These are phyloP conservation scores for Trissoscelio sp. DNA, from an alignment of 2,888 invertebrate species.

Conservation along the genomic window DNA sequence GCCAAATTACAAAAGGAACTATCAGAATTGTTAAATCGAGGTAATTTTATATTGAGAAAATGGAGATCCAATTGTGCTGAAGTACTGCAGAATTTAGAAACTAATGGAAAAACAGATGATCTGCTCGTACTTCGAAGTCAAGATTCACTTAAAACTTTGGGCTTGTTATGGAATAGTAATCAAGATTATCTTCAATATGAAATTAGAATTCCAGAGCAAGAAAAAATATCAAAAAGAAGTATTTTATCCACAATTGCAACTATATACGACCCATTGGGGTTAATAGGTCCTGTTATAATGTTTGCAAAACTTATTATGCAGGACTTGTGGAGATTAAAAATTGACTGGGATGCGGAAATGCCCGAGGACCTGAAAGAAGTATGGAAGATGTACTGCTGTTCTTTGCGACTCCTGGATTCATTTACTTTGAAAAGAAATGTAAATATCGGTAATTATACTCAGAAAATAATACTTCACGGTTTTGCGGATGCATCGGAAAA, in stretches of 20 bases:
- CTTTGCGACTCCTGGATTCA: too few relatives aligned
- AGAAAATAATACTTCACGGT: constrained; percentile 51
- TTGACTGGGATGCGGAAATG: constrained; percentile 50
- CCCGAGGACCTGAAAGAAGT: background rate
- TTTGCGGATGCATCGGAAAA: constrained; percentile 71
- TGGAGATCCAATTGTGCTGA: constrained; percentile 14
- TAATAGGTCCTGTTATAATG: constrained; percentile 59
- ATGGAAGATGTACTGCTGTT: constrained; percentile 28
- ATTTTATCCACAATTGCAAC: constrained; percentile 60
- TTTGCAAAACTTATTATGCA: constrained; percentile 63
- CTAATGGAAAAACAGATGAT: background rate
- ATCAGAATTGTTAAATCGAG: background rate
- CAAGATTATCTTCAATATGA: constrained; percentile 12
- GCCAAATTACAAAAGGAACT: constrained; percentile 14
- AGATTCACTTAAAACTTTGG: constrained; percentile 16
- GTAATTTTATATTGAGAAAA: constrained; percentile 10
- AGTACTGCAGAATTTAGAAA: background rate
- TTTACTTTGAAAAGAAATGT: too few relatives aligned
- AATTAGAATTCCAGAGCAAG: background rate
- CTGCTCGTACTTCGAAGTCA: constrained; percentile 3
- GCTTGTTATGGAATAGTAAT: constrained; percentile 7
- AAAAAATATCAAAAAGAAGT: constrained; percentile 36
- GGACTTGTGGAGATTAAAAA: constrained; percentile 34
- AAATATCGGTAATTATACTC: background rate
- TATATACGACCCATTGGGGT: constrained; percentile 63